These are phyloP conservation scores for Electrona antarctica DNA, from an alignment of 2,113 vertebrate species.

Conservation along the genomic window DNA sequence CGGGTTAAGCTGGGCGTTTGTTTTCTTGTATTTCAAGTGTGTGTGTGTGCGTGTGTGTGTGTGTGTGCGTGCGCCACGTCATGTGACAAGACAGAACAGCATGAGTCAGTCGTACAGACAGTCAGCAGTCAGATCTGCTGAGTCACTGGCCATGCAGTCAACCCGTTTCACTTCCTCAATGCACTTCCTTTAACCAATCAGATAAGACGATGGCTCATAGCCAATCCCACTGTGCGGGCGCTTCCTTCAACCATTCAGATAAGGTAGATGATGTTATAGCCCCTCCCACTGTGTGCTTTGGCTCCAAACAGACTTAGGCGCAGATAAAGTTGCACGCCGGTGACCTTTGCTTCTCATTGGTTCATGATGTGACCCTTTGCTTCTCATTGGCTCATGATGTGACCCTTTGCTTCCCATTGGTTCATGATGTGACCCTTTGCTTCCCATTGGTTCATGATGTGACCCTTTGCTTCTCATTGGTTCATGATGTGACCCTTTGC, in stretches of 20 bases:
- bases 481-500: too few relatives aligned
- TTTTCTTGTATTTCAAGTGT: neutral
- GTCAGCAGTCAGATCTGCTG: slow-evolving; percentile 43
- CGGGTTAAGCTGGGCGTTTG: neutral
- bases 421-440: neutral
- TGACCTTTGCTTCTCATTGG: too few relatives aligned
- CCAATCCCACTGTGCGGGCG: neutral
- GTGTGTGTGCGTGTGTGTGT: neutral
- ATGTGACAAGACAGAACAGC: neutral
- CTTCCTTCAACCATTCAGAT: neutral
- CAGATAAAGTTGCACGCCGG: too few relatives aligned
- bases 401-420: too few relatives aligned
- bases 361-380: too few relatives aligned
- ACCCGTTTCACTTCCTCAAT: slow-evolving; percentile 2
- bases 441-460: too few relatives aligned
- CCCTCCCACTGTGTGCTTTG: slow-evolving; percentile 20
- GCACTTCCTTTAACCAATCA: slow-evolving; percentile 29
- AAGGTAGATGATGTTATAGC: neutral
- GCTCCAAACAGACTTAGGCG: neutral
- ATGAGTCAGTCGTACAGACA: neutral
- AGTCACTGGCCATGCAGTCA: slow-evolving; percentile 57
- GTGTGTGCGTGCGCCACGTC: too few relatives aligned
- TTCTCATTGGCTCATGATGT: too few relatives aligned
- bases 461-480: too few relatives aligned
- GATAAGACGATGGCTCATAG: neutral